Conservation (phyloP, 2,797 vertebrate genomes). For the Neosalanx taihuensis region DNA sequence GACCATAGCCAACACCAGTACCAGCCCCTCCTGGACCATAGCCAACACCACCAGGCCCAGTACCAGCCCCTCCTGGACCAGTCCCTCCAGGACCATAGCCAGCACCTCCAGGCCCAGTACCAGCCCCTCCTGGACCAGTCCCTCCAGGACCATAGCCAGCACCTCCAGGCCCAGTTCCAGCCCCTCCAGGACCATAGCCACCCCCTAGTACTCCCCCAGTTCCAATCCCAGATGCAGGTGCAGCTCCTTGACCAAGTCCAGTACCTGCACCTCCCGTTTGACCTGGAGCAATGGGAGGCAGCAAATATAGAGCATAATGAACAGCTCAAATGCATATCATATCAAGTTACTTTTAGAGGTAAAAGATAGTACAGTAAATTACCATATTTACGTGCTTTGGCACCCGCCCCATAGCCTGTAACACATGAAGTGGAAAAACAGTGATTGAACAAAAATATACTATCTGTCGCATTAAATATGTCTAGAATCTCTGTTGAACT, state of each 20-base stretch:
- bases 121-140: conserved; percentile 20
- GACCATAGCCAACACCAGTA: conserved; percentile 2
- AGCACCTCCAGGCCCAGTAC: conserved; percentile 11
- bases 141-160: conserved; percentile 28
- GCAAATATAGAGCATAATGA: neutral
- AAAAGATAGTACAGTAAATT: conserved; percentile 5
- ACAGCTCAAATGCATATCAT: neutral
- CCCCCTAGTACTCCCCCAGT: conserved; percentile 33
- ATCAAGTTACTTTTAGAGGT: neutral
- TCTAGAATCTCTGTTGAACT: neutral
- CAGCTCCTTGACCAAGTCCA: conserved; percentile 33
- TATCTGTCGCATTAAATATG: neutral
- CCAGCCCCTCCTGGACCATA: conserved; percentile 22
- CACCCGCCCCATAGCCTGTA: conserved; percentile 60
- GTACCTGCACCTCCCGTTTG: conserved; percentile 38
- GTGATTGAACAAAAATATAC: neutral
- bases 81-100: neutral
- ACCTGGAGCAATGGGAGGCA: conserved; percentile 42
- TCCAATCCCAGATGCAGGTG: conserved; percentile 29
- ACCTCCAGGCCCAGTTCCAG: conserved; percentile 21
- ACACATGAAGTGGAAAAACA: conserved; percentile 4
- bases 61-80: neutral
- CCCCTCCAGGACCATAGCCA: conserved; percentile 37
- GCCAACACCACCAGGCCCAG: conserved; percentile 34
- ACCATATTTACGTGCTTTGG: conserved; percentile 74